phyloP scores from a whole-genome alignment of 1,140 invertebrate genomes.

The Berghia stephanieae region DNA sequence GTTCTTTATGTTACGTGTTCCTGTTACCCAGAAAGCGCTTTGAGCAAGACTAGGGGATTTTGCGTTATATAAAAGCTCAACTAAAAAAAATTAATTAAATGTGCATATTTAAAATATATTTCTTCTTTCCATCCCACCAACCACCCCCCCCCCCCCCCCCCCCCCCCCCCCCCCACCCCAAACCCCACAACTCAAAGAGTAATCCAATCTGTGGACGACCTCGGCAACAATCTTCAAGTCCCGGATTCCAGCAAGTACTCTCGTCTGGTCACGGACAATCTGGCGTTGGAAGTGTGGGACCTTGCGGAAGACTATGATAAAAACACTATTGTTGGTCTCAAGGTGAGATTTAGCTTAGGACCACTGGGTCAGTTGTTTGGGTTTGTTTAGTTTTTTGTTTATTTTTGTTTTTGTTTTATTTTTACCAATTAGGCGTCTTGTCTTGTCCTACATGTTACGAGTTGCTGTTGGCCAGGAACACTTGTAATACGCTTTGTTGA shows the following conservation, averaged over 20 bases:
- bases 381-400: too few species aligned
- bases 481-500: too few species aligned
- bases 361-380: not conserved
- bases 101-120: not conserved
- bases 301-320: not conserved
- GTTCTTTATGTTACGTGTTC: too few species aligned
- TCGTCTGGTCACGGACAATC: conserved; percentile 21
- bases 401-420: too few species aligned
- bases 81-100: too few species aligned
- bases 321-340: conserved; percentile 24
- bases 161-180: not conserved
- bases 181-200: too few species aligned
- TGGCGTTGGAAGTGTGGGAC: conserved; percentile 24
- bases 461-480: too few species aligned
- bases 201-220: not conserved
- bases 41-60: too few species aligned
- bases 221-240: not conserved
- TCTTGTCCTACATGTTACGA: too few species aligned
- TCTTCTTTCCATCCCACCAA: not conserved
- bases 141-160: not conserved
- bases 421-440: too few species aligned
- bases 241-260: not conserved
- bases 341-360: not conserved
- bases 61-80: too few species aligned
- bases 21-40: too few species aligned